Conservation (phyloP, 1,140 invertebrate species). For the Heliconius eleuchia region DNA sequence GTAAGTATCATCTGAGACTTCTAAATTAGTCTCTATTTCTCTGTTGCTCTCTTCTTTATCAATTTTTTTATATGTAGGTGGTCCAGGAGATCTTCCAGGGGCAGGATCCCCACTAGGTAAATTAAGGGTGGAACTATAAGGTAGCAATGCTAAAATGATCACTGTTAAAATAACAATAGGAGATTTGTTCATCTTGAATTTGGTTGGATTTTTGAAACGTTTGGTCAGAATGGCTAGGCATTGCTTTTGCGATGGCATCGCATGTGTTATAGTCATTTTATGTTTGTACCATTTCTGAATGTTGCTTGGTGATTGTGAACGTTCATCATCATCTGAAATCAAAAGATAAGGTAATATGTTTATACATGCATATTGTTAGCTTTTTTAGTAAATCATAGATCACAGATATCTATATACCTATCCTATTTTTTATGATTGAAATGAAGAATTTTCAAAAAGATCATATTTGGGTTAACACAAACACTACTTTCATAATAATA, state of each 20-base stretch:
- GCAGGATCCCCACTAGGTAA: constrained; percentile 72
- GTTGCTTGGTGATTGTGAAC: background rate
- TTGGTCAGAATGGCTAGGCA: constrained; percentile 29
- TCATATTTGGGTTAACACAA: too few relatives aligned
- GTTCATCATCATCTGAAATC: constrained; percentile 27
- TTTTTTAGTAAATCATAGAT: too few relatives aligned
- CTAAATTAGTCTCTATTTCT: constrained; percentile 45
- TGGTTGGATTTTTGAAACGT: constrained; percentile 42
- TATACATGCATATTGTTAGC: too few relatives aligned
- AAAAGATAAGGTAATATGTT: background rate
- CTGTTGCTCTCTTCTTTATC: constrained; percentile 31
- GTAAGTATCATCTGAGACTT: constrained; percentile 49
- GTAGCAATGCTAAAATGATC: constrained; percentile 58
- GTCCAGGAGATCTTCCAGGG: constrained; percentile 69
- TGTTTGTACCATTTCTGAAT: constrained; percentile 4
- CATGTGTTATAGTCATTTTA: constrained; percentile 30
- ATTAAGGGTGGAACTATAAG: constrained; percentile 65
- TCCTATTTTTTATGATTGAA: too few relatives aligned
- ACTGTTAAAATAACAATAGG: constrained; percentile 51
- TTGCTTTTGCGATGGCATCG: constrained; percentile 32
- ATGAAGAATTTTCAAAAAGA: too few relatives aligned
- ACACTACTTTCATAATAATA: too few relatives aligned
- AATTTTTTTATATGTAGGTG: constrained; percentile 47
- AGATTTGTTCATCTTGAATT: constrained; percentile 54
- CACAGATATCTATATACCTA: too few relatives aligned